These are phyloP conservation scores for Venturia canescens DNA, from an alignment of 1,140 invertebrate species.

Conservation along the genomic window DNA sequence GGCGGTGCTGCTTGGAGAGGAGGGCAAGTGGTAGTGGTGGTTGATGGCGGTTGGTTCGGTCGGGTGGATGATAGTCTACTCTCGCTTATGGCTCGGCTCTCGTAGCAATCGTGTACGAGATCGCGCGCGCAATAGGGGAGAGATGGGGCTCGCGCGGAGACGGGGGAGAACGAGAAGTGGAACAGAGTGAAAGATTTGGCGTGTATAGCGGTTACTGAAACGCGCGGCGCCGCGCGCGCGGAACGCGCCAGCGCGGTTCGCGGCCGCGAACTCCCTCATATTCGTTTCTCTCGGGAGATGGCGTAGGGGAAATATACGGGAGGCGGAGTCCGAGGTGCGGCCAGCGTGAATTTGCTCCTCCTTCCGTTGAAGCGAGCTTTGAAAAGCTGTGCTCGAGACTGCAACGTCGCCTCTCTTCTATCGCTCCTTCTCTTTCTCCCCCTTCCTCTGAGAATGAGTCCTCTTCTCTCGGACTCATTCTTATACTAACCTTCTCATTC, in stretches of 20 bases:
- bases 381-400: constrained; percentile 64
- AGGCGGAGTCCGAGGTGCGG: constrained; percentile 72
- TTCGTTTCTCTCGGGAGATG: constrained; percentile 16
- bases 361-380: constrained; percentile 55
- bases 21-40: not conserved
- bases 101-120: constrained; percentile 41
- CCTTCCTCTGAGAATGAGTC: no score
- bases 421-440: constrained; percentile 2
- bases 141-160: not conserved
- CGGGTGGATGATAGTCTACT: constrained; percentile 18
- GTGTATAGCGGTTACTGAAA: constrained; percentile 46
- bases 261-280: constrained; percentile 35
- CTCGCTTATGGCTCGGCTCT: constrained; percentile 15
- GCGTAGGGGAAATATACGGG: constrained; percentile 55
- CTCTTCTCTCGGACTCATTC: no score
- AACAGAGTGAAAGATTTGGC: constrained; percentile 44
- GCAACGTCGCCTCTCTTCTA: constrained; percentile 57
- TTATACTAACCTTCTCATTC: no score
- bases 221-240: constrained; percentile 34
- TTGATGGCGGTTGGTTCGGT: not conserved
- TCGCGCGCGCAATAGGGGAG: constrained; percentile 41
- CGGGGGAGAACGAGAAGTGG: constrained; percentile 7
- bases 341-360: constrained; percentile 68
- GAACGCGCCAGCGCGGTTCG: constrained; percentile 56
- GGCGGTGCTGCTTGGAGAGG: no score